Conservation (phyloP, 2,797 vertebrate species). For the Alauda arvensis region DNA sequence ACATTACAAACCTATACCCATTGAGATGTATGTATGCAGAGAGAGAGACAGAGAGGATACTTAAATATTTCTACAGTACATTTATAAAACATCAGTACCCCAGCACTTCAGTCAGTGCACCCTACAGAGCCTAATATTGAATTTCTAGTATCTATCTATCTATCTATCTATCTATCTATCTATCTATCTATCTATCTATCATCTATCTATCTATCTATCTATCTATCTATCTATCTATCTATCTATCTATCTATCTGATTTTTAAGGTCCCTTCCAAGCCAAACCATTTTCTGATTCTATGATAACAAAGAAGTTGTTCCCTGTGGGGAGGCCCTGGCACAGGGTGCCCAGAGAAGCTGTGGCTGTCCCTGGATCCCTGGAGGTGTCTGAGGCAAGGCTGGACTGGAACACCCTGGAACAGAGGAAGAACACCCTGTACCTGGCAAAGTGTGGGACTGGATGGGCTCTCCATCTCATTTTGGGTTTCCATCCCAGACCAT, state of each 20-base stretch:
- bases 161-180: neutral
- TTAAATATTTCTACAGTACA: neutral
- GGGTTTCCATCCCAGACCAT: neutral
- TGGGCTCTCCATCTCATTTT: neutral
- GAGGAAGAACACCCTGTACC: neutral
- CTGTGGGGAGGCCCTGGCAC: neutral
- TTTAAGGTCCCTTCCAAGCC: neutral
- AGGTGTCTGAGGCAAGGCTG: neutral
- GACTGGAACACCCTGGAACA: rapidly evolving
- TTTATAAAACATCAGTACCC: neutral
- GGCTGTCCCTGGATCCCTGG: neutral
- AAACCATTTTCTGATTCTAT: neutral
- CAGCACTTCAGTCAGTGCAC: neutral
- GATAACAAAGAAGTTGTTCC: neutral
- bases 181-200: neutral
- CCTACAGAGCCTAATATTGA: neutral
- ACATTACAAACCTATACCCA: neutral
- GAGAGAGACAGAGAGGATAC: neutral
- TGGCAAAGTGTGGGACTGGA: neutral
- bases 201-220: neutral
- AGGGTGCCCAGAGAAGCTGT: neutral
- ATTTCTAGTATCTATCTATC: neutral
- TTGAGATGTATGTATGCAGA: rapidly evolving
- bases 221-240: neutral
- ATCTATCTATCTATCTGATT: neutral